Conservation (phyloP, 1,140 invertebrate genomes). For the Steinernema khuongi region DNA sequence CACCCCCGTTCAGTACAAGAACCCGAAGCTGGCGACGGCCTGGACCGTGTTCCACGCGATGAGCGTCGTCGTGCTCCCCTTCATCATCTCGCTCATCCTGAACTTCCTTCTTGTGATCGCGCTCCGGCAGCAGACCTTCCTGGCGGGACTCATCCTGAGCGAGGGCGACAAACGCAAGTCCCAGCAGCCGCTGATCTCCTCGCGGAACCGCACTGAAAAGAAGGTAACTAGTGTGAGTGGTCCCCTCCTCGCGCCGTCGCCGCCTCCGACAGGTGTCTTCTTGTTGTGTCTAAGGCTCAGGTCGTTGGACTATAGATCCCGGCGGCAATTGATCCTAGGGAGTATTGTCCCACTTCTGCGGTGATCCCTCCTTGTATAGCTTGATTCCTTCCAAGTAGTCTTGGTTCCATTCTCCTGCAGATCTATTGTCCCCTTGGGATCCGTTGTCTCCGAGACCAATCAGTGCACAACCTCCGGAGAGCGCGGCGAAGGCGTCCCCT, state of each 20-base stretch:
- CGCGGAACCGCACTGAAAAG: constrained; percentile 19
- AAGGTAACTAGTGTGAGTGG: constrained; percentile 8
- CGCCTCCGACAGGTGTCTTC: background rate
- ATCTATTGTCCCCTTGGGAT: too few relatives aligned
- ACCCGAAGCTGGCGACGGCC: background rate
- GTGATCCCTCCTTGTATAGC: too few relatives aligned
- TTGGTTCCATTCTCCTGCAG: too few relatives aligned
- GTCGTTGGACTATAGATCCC: too few relatives aligned
- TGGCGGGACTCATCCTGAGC: background rate
- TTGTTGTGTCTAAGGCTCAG: background rate
- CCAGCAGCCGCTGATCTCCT: constrained; percentile 17
- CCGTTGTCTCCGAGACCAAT: too few relatives aligned
- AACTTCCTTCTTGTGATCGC: constrained; percentile 16
- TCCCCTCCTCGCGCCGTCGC: background rate
- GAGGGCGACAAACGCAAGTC: constrained; percentile 3
- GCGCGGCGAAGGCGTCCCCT: too few relatives aligned
- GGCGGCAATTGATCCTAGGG: too few relatives aligned
- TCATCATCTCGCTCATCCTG: constrained; percentile 1
- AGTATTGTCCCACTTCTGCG: too few relatives aligned
- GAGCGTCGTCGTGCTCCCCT: constrained; percentile 4
- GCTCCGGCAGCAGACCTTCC: constrained; percentile 18
- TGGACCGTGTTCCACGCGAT: constrained; percentile 11
- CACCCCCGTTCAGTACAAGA: background rate
- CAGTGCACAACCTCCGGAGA: too few relatives aligned
- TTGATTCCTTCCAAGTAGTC: too few relatives aligned